A percentile compares a stretch with the other conserved stretches of the same genome.
These are phyloP conservation scores for Montipora sp. DNA, from an alignment of 64 coral and sea anemone species.

Conservation along the genomic window DNA sequence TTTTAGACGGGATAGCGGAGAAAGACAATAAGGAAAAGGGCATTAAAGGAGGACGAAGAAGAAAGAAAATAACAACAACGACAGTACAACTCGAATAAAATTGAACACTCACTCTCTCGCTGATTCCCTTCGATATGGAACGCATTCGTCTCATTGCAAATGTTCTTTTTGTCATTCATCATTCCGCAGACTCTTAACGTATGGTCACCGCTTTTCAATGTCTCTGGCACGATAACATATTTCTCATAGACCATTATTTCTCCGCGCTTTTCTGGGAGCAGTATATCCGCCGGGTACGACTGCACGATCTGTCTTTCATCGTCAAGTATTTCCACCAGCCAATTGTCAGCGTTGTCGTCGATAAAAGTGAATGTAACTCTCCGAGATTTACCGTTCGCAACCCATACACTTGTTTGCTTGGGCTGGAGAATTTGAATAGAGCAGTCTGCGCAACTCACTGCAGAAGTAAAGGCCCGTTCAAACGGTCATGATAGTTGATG, in stretches of 20 bases:
- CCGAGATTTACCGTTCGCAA: slow-evolving; percentile 68
- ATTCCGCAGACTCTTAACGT: slow-evolving; percentile 39
- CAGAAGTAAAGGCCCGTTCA: too few species aligned
- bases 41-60: neutral
- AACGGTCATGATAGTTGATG: too few species aligned
- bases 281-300: slow-evolving; percentile 3
- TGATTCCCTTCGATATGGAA: slow-evolving; percentile 72
- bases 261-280: slow-evolving; percentile 20
- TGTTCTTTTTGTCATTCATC: neutral
- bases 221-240: slow-evolving; percentile 28
- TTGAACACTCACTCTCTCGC: neutral
- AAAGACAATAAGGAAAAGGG: neutral
- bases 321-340: slow-evolving; percentile 54
- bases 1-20: too few species aligned
- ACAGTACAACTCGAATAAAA: neutral
- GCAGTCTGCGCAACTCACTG: neutral
- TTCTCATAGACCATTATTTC: slow-evolving; percentile 29
- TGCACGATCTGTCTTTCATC: neutral
- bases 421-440: slow-evolving; percentile 47
- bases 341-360: slow-evolving; percentile 45
- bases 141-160: slow-evolving; percentile 25
- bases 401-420: slow-evolving; percentile 72
- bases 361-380: slow-evolving; percentile 38
- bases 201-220: slow-evolving; percentile 29
- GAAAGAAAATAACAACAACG: neutral